Conservation (phyloP, 2,888 invertebrate genomes). For the Celastrina argiolus region DNA sequence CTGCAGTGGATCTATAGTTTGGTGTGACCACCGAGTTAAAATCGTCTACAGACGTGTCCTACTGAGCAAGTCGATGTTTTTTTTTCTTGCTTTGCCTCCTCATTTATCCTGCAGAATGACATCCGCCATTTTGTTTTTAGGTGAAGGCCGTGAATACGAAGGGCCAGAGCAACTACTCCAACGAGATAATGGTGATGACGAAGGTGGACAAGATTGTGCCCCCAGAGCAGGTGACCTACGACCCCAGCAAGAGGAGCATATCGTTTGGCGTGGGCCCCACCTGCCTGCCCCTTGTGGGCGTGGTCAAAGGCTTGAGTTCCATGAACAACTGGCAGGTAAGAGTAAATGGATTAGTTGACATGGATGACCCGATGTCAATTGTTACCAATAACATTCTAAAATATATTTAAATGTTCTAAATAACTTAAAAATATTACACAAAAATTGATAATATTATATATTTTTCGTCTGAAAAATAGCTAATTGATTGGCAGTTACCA, state of each 20-base stretch:
- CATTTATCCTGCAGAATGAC: background rate
- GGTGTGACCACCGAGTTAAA: background rate
- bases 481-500: too few relatives aligned
- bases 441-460: too few relatives aligned
- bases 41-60: background rate
- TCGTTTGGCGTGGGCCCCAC: conserved; percentile 89
- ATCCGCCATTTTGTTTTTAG: conserved; percentile 47
- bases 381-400: too few relatives aligned
- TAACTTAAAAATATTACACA: too few relatives aligned
- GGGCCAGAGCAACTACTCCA: conserved; percentile 91
- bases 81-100: background rate
- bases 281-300: conserved; percentile 86
- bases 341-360: background rate
- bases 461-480: too few relatives aligned
- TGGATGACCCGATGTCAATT: too few relatives aligned
- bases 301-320: conserved; percentile 82
- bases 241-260: conserved; percentile 85
- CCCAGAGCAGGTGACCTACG: conserved; percentile 89
- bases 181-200: conserved; percentile 88
- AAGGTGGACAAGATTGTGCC: conserved; percentile 90
- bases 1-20: background rate
- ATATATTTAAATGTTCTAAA: too few relatives aligned
- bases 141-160: conserved; percentile 92
- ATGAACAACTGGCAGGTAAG: conserved; percentile 62
- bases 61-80: background rate